Percentiles rank a stretch among this genome's conserved stretches.
Conservation (phyloP, 2,797 vertebrate species). For the Lophius americanus region DNA sequence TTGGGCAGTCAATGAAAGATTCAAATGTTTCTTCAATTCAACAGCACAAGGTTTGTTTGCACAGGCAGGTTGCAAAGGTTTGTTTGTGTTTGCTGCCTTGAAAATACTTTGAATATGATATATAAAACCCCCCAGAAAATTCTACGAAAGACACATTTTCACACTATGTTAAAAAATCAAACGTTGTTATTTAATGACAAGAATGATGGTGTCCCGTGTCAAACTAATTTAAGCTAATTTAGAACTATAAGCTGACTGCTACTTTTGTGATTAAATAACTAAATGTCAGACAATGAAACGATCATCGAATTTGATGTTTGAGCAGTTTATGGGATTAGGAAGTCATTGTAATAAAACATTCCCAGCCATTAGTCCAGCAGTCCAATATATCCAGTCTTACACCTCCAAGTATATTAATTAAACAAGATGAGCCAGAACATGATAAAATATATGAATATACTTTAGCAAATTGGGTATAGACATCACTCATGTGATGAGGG, state of each 20-base stretch:
- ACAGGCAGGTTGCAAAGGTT: background rate
- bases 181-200: background rate
- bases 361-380: constrained; percentile 20
- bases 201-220: background rate
- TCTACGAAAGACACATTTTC: background rate
- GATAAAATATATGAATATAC: background rate
- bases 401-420: constrained; percentile 18
- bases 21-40: too few species aligned
- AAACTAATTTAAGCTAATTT: background rate
- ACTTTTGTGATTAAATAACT: background rate
- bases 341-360: constrained; percentile 19
- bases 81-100: background rate
- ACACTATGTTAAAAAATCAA: background rate
- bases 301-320: constrained; percentile 13
- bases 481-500: too few species aligned
- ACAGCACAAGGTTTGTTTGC: too few species aligned
- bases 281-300: background rate
- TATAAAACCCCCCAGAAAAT: background rate
- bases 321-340: constrained; percentile 19
- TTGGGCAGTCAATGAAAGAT: too few species aligned
- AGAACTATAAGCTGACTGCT: background rate
- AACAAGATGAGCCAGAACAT: constrained; percentile 22
- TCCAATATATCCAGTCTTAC: constrained; percentile 1
- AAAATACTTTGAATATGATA: background rate
- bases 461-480: too few species aligned